Evolutionary conservation across 2,888 invertebrate species (phyloP).

Genomic region (Cantharis rustica): DNA sequence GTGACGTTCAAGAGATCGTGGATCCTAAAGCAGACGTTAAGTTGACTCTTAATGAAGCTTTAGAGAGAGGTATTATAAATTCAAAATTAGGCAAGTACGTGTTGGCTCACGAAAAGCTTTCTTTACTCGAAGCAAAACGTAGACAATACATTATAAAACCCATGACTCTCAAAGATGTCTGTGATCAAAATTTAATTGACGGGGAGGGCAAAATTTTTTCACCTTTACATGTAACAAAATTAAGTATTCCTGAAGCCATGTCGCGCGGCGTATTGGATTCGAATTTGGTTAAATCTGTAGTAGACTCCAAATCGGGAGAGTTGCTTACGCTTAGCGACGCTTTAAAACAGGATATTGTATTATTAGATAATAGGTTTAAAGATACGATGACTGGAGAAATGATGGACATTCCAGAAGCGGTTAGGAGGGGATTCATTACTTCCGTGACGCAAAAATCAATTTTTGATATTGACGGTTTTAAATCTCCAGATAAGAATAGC

Average conservation of each 20-base stretch:
- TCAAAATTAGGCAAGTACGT: constrained; percentile 80
- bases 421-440: constrained; percentile 85
- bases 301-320: constrained; percentile 79
- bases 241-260: constrained; percentile 85
- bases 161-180: constrained; percentile 88
- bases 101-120: constrained; percentile 73
- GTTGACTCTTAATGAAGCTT: constrained; percentile 81
- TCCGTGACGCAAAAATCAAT: constrained; percentile 87
- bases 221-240: constrained; percentile 74
- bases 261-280: constrained; percentile 86
- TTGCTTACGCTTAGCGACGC: constrained; percentile 86
- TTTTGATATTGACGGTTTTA: constrained; percentile 91
- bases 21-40: constrained; percentile 80
- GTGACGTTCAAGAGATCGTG: constrained; percentile 81
- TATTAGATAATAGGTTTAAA: constrained; percentile 74
- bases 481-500: constrained; percentile 79
- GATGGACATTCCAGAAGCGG: constrained; percentile 83
- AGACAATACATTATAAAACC: constrained; percentile 84
- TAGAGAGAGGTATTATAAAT: constrained; percentile 78
- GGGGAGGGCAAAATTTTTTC: constrained; percentile 78
- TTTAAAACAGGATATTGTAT: constrained; percentile 77
- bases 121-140: constrained; percentile 81
- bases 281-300: constrained; percentile 81
- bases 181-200: constrained; percentile 80
- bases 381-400: constrained; percentile 76